phyloP scores from a whole-genome alignment of 37 sponge, comb jelly and placozoan genomes.

The Beroe ovata region DNA sequence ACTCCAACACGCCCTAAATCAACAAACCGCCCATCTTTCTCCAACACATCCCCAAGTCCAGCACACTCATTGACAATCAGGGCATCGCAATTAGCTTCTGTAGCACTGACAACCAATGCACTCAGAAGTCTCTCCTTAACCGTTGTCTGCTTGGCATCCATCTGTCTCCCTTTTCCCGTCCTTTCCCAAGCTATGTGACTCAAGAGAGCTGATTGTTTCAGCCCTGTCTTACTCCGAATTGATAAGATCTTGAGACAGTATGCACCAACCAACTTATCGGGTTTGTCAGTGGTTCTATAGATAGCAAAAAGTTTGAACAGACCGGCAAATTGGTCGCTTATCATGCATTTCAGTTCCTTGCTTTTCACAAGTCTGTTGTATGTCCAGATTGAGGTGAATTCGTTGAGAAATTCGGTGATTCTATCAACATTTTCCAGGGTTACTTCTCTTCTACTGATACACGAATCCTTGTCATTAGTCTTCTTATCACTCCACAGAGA shows the following conservation, averaged over 20 bases:
- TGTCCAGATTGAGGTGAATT: neutral
- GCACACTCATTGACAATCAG: neutral
- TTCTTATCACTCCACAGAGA: neutral
- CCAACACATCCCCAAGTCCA: conserved; percentile 3
- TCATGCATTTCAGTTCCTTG: neutral
- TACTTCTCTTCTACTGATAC: too few relatives aligned
- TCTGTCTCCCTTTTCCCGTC: neutral
- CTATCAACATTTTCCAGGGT: neutral
- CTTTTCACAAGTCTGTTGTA: neutral
- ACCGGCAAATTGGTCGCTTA: neutral
- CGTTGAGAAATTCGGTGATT: neutral
- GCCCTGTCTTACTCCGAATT: neutral
- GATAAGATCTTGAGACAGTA: neutral
- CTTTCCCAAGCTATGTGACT: conserved; percentile 41
- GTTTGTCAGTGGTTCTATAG: neutral
- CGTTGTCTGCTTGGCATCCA: neutral
- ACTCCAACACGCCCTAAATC: neutral
- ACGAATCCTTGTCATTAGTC: neutral
- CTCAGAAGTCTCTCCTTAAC: neutral
- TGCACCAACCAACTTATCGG: neutral
- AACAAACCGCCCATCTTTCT: neutral
- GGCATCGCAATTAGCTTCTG: neutral
- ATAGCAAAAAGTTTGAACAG: neutral
- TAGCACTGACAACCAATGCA: neutral
- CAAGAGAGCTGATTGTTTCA: conserved; percentile 14